Base-by-base conservation (phyloP, 2,797 vertebrate species). In the Pangasius mekongensis region DNA sequence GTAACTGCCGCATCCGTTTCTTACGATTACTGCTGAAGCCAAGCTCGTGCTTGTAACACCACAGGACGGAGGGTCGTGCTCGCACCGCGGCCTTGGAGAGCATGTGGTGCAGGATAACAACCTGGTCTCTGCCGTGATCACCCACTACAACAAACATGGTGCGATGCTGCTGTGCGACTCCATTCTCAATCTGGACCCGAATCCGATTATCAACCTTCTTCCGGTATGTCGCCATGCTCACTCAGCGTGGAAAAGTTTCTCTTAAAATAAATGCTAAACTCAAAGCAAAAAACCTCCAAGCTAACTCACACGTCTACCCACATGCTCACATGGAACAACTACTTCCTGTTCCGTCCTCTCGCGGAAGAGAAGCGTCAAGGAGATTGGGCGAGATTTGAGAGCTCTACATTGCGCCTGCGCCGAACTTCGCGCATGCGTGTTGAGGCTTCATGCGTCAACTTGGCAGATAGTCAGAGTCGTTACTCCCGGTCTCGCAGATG, bases 41-140 rank as follows among this genome's bases (percentile, higher is more conserved):
- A 22, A 99, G 94, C 47, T 99, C 98, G 89, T 99, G 99, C 85
- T 99, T 99, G 89, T 99, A 99, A 93, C 99, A 99, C 99, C 99
- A 99, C 0, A 99, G 95, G 1, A 99, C 99, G 0, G 98, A 99
- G 3, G 99, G 99, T 11, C 99, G 95, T 5, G 98, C 97, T 93
- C 94, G 97, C 83, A 99, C 97, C 0, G 97, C 89, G 3, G 99
- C 97, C 96, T 99, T 99, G 62, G 99, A 99, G 89, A 99, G 78
- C 99, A 99, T 99, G 92, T 99, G 99, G 92, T 99, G 99, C 64
- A 99, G 96, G 90, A 99, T 99, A 74, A 99, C 98, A 80, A 99
- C 99, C 98, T 99, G 98, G 91, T 99, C 98, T 94, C 97, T 97
- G 4, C 98, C 97, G 54, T 96, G 97, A 92, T 99, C 98, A 0